phyloP scores from a whole-genome alignment of 2,113 vertebrate genomes.

The Riparia riparia region DNA sequence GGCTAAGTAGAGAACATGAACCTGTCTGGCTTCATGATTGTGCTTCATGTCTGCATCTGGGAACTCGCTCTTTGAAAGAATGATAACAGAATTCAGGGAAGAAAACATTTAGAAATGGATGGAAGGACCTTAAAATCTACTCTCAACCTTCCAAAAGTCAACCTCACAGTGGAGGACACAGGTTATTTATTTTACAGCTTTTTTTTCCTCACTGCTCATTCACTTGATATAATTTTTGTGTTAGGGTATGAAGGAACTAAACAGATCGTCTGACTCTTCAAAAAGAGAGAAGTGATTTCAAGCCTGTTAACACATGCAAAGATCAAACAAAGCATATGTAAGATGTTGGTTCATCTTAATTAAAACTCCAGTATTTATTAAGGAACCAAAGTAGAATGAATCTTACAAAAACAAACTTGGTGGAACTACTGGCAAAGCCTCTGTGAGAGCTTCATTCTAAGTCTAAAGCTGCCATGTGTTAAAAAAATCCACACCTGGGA shows the following conservation, averaged over 20 bases:
- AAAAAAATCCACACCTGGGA: not conserved
- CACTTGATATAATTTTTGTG: not conserved
- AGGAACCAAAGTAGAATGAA: not conserved
- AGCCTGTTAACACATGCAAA: not conserved
- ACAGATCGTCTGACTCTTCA: not conserved
- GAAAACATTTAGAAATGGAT: not conserved
- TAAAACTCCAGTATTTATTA: not conserved
- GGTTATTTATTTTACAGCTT: not conserved
- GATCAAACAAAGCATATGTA: not conserved
- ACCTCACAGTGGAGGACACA: not conserved
- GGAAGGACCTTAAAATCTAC: not conserved
- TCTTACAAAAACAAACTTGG: not conserved
- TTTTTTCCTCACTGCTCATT: not conserved
- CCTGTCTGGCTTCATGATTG: accelerated
- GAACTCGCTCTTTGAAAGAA: not conserved
- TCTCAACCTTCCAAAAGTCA: not conserved
- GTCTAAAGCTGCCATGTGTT: not conserved
- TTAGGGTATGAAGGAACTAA: not conserved
- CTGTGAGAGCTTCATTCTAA: not conserved
- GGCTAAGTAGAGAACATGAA: not conserved
- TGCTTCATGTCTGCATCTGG: not conserved
- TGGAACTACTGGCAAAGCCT: not conserved
- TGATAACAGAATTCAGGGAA: not conserved
- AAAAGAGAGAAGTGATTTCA: not conserved
- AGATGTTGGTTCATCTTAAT: not conserved